Conservation (phyloP, 2,113 vertebrate genomes). For the Girardinichthys multiradiatus region DNA sequence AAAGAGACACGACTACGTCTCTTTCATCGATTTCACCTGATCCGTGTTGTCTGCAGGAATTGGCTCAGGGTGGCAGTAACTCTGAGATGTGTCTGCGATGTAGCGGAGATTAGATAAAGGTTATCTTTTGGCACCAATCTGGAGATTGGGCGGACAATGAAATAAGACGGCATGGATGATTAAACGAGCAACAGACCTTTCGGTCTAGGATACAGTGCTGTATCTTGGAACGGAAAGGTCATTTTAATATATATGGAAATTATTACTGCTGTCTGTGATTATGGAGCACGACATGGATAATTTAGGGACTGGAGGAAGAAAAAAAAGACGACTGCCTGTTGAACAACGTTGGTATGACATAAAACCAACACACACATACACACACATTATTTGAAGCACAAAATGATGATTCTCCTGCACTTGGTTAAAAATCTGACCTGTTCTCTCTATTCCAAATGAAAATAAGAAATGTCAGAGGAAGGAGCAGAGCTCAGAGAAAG, state of each 20-base stretch:
- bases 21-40: constrained; percentile 44
- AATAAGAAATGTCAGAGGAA: neutral
- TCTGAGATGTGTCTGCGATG: constrained; percentile 28
- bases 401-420: neutral
- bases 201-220: constrained; percentile 15
- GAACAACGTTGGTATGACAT: constrained; percentile 36
- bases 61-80: constrained; percentile 40
- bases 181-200: constrained; percentile 35
- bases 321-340: constrained; percentile 15
- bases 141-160: constrained; percentile 23
- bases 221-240: constrained; percentile 60
- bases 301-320: constrained; percentile 37
- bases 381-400: neutral
- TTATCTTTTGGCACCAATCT: constrained; percentile 53
- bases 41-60: constrained; percentile 26
- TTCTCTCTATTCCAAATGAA: constrained; percentile 2
- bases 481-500: neutral
- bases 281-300: constrained; percentile 17
- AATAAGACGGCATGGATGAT: constrained; percentile 47
- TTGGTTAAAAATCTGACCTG: neutral
- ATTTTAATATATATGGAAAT: constrained; percentile 76
- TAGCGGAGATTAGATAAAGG: constrained; percentile 60
- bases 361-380: constrained; percentile 16
- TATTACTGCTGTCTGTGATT: constrained; percentile 42
- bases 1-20: neutral